phyloP scores from a whole-genome alignment of 1,140 invertebrate species.

The Chlorops oryzae region DNA sequence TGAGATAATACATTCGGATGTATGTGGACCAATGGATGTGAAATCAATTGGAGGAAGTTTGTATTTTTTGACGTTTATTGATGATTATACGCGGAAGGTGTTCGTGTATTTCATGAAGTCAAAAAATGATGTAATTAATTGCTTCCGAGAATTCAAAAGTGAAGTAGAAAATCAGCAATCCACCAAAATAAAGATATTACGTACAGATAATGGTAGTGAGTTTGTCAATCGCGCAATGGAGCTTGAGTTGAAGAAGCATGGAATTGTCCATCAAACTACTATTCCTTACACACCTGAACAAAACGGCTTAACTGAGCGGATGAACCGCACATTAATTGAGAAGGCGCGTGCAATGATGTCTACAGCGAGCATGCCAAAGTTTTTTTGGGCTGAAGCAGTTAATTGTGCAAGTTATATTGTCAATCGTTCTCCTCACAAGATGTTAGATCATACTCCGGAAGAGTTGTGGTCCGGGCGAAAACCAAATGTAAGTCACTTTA shows the following conservation, averaged over 20 bases:
- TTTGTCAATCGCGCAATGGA: not conserved
- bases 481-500: not conserved
- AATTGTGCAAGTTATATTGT: conserved; percentile 24
- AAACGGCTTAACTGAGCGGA: conserved; percentile 35
- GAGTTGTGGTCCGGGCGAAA: conserved; percentile 2
- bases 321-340: conserved; percentile 21
- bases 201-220: conserved; percentile 4
- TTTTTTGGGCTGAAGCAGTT: conserved; percentile 50
- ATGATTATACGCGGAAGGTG: conserved; percentile 17
- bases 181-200: conserved; percentile 26
- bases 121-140: conserved; percentile 12
- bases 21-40: conserved; percentile 36
- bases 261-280: conserved; percentile 2
- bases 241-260: not conserved
- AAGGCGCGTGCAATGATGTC: conserved; percentile 31
- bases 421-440: conserved; percentile 14
- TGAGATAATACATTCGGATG: conserved; percentile 21
- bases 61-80: conserved; percentile 36
- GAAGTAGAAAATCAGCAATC: conserved; percentile 11
- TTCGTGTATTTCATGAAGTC: conserved; percentile 4
- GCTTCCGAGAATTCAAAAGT: conserved; percentile 35
- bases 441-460: conserved; percentile 7
- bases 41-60: conserved; percentile 21
- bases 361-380: conserved; percentile 25
- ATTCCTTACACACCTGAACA: conserved; percentile 3